A percentile compares a stretch with the other conserved stretches of the same genome.
Conservation (phyloP, 2,888 invertebrate genomes). For the Gibbula magus region DNA sequence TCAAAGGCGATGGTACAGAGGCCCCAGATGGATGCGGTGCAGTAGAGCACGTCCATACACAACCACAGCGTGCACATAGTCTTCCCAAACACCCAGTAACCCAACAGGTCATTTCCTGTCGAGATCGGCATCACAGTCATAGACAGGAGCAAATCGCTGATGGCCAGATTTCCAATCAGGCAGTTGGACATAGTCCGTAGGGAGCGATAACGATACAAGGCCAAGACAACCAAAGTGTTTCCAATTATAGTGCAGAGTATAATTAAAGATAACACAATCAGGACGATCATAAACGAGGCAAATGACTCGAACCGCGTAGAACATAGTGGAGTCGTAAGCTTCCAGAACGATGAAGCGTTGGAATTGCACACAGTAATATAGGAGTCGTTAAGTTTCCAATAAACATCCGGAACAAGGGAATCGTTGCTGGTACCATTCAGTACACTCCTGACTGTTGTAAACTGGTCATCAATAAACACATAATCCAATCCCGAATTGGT, state of each 20-base stretch:
- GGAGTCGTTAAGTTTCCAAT: slow-evolving; percentile 4
- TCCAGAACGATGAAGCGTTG: slow-evolving; percentile 52
- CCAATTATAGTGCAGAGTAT: slow-evolving; percentile 72
- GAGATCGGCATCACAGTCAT: slow-evolving; percentile 74
- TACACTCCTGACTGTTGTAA: not conserved
- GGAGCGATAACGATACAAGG: slow-evolving; percentile 68
- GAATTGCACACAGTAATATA: slow-evolving; percentile 46
- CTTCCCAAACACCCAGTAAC: slow-evolving; percentile 74
- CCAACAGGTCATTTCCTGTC: slow-evolving; percentile 70
- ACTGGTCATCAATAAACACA: not conserved
- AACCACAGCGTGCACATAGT: slow-evolving; percentile 72
- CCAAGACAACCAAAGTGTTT: slow-evolving; percentile 71
- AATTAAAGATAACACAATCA: slow-evolving; percentile 65
- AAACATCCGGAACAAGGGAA: not conserved
- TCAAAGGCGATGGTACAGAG: slow-evolving; percentile 75
- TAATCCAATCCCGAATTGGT: not conserved
- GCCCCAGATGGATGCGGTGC: slow-evolving; percentile 76
- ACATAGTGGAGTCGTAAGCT: slow-evolving; percentile 57
- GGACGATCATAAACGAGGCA: slow-evolving; percentile 58
- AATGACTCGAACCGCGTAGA: slow-evolving; percentile 60
- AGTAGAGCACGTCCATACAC: slow-evolving; percentile 73
- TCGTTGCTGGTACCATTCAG: not conserved
- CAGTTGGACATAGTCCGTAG: slow-evolving; percentile 74
- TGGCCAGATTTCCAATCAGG: slow-evolving; percentile 74
- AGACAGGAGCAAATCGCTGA: slow-evolving; percentile 74